These are phyloP conservation scores for Drosophila flavopinicola DNA, from an alignment of 2,888 invertebrate genomes.

Conservation along the genomic window DNA sequence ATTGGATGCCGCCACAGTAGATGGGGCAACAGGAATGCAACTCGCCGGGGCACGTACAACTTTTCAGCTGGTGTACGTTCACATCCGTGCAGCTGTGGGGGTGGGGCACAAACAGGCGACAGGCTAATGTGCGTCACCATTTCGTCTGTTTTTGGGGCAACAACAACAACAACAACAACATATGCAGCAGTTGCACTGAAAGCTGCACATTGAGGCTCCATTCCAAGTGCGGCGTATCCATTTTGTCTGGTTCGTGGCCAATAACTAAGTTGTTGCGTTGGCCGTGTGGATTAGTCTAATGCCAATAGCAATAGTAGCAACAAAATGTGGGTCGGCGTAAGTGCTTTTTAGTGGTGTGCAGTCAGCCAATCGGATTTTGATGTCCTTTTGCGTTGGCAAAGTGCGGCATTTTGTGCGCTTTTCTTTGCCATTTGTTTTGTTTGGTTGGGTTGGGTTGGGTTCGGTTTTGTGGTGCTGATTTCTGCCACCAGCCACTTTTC, in stretches of 20 bases:
- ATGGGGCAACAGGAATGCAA: slow-evolving; percentile 30
- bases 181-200: slow-evolving; percentile 8
- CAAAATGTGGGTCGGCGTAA: slow-evolving; percentile 42
- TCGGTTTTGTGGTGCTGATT: no score
- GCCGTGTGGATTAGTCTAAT: slow-evolving; percentile 68
- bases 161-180: slow-evolving; percentile 19
- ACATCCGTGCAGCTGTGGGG: slow-evolving; percentile 13
- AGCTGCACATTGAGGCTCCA: slow-evolving; percentile 24
- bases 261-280: slow-evolving; percentile 64
- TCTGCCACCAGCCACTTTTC: not conserved
- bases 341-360: slow-evolving; percentile 61
- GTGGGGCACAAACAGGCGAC: not conserved
- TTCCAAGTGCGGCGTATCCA: slow-evolving; percentile 14
- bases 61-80: slow-evolving; percentile 49
- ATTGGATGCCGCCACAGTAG: slow-evolving; percentile 31
- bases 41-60: slow-evolving; percentile 51
- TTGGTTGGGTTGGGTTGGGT: no score
- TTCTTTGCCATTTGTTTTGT: slow-evolving; percentile 22
- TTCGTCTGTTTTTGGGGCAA: slow-evolving; percentile 42
- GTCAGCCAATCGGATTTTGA: slow-evolving; percentile 60
- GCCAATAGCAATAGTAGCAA: slow-evolving; percentile 68
- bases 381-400: slow-evolving; percentile 52
- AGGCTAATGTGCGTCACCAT: slow-evolving; percentile 64
- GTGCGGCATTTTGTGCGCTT: slow-evolving; percentile 39
- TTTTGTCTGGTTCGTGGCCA: slow-evolving; percentile 47